Evolutionary conservation across 1,140 invertebrate species (phyloP).

Genomic region (Phenacoccus solenopsis): DNA sequence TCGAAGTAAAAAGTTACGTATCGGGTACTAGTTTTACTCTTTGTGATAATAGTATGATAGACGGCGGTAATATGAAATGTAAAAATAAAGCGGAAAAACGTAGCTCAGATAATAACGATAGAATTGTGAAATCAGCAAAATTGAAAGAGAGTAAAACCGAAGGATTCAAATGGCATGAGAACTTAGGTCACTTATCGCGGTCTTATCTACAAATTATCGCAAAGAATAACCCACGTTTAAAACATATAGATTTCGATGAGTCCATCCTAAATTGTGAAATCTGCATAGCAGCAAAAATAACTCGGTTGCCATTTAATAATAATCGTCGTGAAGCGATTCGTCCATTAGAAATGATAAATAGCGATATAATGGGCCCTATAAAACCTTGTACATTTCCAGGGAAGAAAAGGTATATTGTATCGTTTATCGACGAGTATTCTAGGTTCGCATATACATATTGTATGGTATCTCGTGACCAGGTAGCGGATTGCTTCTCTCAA

Average conservation of each 20-base stretch:
- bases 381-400: neutral
- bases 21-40: too few relatives aligned
- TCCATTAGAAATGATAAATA: neutral
- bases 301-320: neutral
- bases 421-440: slow-evolving; percentile 1
- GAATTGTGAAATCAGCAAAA: too few relatives aligned
- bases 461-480: too few relatives aligned
- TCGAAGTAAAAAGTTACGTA: too few relatives aligned
- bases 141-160: too few relatives aligned
- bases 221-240: neutral
- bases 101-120: too few relatives aligned
- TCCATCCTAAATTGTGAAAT: neutral
- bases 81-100: too few relatives aligned
- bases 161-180: neutral
- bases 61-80: too few relatives aligned
- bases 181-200: neutral
- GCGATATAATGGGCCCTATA: neutral
- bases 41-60: too few relatives aligned
- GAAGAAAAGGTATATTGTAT: neutral
- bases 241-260: neutral
- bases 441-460: too few relatives aligned
- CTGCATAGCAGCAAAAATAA: neutral
- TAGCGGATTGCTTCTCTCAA: too few relatives aligned
- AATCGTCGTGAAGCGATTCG: too few relatives aligned
- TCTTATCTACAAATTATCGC: neutral